Base-by-base conservation (phyloP, 2,888 invertebrate species). In the Stenoptilia bipunctidactyla region DNA sequence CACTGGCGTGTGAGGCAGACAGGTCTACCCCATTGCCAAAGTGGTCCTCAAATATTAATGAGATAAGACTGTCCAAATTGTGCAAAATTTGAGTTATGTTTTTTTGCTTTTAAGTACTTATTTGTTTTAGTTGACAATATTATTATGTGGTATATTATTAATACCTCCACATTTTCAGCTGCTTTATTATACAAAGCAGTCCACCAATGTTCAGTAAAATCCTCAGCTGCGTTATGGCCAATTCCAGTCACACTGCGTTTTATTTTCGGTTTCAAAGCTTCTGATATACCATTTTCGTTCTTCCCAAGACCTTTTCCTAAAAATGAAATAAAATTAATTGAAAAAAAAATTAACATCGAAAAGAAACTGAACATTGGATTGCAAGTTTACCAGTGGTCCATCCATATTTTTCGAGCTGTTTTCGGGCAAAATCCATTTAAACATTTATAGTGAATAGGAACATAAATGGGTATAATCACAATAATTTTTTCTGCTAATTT, bases 141-240 rank as follows among this genome's bases (percentile, higher is more conserved):
- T n/a, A n/a, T n/a, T n/a, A n/a, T n/a, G n/a, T n/a, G n/a, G n/a
- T n/a, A n/a, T 20, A 20, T 20, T 20, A 20, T 20, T 20, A 20
- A 6, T 41, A 90, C 87, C 57, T 88, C 75, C 5, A 93, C 85
- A 65, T 90, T 92, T 3, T 83, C 85, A 1, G 90, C 86, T 1
- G 93, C 92, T 53, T 89, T 89, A 56, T 94, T 89, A 56, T 90
- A 95, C 6, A 91, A 79, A 8, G 88, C 86, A 46, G 91, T 90
- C 94, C 94, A 94, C 95, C 95, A 96, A 52, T 93, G 91, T 49
- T 91, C 89, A 0, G 90, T 91, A 56, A 91, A 93, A 53, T 92
- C 90, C 5, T 90, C 87, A 0, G 89, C 89, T 1, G 86, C 77
- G 61, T 92, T 89, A 51, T 92, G 91, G 0, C 96, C 96, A 14